phyloP scores from a whole-genome alignment of 2,797 vertebrate species.

The Chelidonichthys spinosus region DNA sequence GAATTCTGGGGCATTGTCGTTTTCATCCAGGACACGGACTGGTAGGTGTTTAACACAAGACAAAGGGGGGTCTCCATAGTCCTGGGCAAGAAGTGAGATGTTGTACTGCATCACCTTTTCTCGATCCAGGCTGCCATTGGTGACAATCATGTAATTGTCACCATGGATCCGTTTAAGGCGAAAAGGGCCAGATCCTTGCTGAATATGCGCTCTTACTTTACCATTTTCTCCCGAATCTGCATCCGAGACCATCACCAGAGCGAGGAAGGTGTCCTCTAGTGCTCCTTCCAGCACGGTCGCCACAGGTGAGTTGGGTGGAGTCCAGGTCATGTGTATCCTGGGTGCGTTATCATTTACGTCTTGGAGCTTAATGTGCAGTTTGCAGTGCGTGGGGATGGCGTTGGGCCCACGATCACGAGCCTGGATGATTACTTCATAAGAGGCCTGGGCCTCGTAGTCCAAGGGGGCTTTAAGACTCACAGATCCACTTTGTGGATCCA shows the following conservation, averaged over 20 bases:
- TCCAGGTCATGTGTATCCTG: constrained; percentile 89
- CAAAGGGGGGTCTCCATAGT: constrained; percentile 86
- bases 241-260: constrained; percentile 89
- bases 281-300: constrained; percentile 88
- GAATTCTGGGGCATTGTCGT: constrained; percentile 92
- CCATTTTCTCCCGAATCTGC: constrained; percentile 91
- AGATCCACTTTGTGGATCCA: constrained; percentile 86
- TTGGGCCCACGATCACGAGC: constrained; percentile 91
- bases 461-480: constrained; percentile 83
- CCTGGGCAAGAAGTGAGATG: constrained; percentile 86
- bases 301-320: constrained; percentile 73
- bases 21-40: constrained; percentile 89
- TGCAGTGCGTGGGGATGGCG: constrained; percentile 91
- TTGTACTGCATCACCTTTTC: constrained; percentile 89
- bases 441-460: constrained; percentile 88
- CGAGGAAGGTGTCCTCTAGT: constrained; percentile 89
- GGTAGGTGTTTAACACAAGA: constrained; percentile 83
- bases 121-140: constrained; percentile 87
- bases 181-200: constrained; percentile 87
- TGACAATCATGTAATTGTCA: constrained; percentile 91
- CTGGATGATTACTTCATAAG: constrained; percentile 90
- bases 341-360: constrained; percentile 92
- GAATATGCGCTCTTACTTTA: constrained; percentile 84
- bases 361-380: constrained; percentile 88
- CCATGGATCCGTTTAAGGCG: constrained; percentile 87